Conservation (phyloP, 2,888 invertebrate species). For the Cybosia mesomella region DNA sequence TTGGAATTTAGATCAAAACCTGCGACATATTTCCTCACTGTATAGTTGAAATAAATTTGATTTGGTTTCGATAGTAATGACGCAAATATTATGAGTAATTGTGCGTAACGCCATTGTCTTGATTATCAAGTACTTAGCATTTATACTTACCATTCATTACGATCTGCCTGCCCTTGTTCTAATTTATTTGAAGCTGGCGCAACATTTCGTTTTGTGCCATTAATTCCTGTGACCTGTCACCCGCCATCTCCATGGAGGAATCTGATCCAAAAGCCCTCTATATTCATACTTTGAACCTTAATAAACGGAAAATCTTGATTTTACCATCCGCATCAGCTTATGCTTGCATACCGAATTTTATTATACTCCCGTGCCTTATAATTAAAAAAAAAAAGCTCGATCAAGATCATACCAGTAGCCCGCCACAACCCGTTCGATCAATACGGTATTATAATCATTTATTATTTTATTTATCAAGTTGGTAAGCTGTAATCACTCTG, state of each 20-base stretch:
- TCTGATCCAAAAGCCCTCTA: too few species aligned
- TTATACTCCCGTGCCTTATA: conserved; percentile 24
- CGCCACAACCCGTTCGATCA: conserved; percentile 34
- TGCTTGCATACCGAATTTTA: conserved; percentile 26
- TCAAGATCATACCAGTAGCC: conserved; percentile 36
- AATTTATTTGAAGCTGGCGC: neutral
- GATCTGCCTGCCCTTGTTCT: neutral
- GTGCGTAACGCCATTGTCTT: neutral
- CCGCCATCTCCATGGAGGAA: neutral
- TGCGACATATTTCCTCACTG: neutral
- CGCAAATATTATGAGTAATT: neutral
- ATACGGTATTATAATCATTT: conserved; percentile 35
- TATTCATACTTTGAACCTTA: too few species aligned
- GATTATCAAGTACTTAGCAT: neutral
- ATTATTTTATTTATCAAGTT: conserved; percentile 43
- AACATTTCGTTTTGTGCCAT: neutral
- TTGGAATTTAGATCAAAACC: neutral
- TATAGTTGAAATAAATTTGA: neutral
- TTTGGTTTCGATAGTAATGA: neutral
- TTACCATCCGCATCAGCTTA: neutral
- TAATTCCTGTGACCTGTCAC: neutral
- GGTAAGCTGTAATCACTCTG: conserved; percentile 30
- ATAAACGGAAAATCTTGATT: neutral
- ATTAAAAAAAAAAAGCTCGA: conserved; percentile 35
- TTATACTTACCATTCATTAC: too few species aligned